Evolutionary conservation across 2,113 vertebrate species (phyloP), one percentile per base, ranked within the genome.

Genomic region (Balaenoptera acutorostrata): DNA sequence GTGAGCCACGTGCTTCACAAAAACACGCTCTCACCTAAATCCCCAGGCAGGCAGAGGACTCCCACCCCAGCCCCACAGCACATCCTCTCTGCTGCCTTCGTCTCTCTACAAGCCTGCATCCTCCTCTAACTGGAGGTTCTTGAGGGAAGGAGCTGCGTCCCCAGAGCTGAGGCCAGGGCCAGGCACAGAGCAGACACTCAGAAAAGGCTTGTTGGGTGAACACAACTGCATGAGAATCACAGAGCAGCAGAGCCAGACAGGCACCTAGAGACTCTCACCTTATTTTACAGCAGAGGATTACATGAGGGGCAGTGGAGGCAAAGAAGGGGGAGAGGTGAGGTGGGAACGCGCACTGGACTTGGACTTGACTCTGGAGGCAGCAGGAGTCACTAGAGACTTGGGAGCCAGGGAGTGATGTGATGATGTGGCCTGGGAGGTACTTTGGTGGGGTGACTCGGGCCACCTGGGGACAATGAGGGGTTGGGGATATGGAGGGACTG

Each of bases 191-290:
- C 55, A 71, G 78, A 11, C 44, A 21, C 57, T 71, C 36, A 66
- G 78, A 41, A 66, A 78, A 72, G 41, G 72, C 20, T 5, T 31
- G 11, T 21, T 6, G 25, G n/a, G 12, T 23, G 61, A 72, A 57
- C 18, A 8, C 0, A 1, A 41, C 4, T 41, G 33, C 3, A 1
- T 10, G 57, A 29, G 41, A 46, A 10, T 14, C 25, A 29, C 29
- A 39, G 46, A 41, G 69, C 1, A 15, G 77, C 31, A 55, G 59
- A 80, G 71, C 63, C 61, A 69, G 68, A 63, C 33, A 36, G 36
- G 29, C 17, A n/a, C 29, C n/a, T 57, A 1, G 41, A 66, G 59
- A 82, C 5, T 25, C 23, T 68, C 39, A 49, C 6, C 11, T 59
- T 39, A 36, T 31, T 61, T 55, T 13, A 74, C 1, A 8, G 75